phyloP scores from a whole-genome alignment of 2,113 vertebrate genomes.

The Heterotis niloticus region DNA sequence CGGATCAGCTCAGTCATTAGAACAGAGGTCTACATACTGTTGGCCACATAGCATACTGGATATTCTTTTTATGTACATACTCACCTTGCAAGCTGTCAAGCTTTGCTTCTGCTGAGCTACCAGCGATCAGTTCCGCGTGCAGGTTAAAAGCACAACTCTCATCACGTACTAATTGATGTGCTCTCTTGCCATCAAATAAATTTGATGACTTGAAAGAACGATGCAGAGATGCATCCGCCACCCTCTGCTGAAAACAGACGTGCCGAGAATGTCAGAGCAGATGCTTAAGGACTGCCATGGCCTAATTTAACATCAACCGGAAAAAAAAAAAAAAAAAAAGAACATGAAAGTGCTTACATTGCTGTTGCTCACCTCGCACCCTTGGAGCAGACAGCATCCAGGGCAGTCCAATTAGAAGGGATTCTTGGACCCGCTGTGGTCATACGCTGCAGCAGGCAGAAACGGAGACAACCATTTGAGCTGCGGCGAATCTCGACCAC shows the following conservation, averaged over 20 bases:
- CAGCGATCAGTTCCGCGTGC: too few species aligned
- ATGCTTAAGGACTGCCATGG: background rate
- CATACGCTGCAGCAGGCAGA: background rate
- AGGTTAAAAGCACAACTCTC: too few species aligned
- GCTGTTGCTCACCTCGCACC: background rate
- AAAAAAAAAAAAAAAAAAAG: constrained; percentile 1
- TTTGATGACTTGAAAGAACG: background rate
- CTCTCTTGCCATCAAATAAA: background rate
- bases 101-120: too few species aligned
- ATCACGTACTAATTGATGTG: background rate
- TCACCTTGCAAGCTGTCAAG: too few species aligned
- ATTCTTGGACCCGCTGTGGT: background rate
- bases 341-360: constrained; percentile 17
- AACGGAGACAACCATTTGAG: background rate
- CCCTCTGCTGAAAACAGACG: background rate
- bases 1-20: too few species aligned
- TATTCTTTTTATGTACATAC: too few species aligned
- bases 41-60: too few species aligned
- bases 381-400: background rate
- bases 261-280: background rate
- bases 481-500: background rate
- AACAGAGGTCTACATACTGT: too few species aligned
- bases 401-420: constrained; percentile 8
- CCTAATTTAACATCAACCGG: constrained; percentile 8
- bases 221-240: background rate